Evolutionary conservation across 2,113 vertebrate species (phyloP).

Genomic region (Himantopus leucocephalus): DNA sequence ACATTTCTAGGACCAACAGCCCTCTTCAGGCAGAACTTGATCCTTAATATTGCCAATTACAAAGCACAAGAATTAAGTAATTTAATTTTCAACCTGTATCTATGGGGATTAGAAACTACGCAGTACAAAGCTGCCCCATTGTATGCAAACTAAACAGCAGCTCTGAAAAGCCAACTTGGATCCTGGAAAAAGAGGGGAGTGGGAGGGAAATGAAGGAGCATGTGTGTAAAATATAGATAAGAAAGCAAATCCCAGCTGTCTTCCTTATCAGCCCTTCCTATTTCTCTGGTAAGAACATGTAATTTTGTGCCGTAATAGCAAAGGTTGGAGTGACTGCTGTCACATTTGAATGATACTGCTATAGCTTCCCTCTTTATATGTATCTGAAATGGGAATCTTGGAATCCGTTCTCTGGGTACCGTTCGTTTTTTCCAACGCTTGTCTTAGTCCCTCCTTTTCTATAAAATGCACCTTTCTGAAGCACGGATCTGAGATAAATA

Average conservation of each 20-base stretch:
- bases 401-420: neutral
- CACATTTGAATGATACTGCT: conserved; percentile 64
- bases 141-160: neutral
- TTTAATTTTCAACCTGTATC: neutral
- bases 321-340: conserved; percentile 70
- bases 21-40: neutral
- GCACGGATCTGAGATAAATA: neutral
- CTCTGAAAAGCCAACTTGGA: neutral
- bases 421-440: neutral
- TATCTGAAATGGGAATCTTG: conserved; percentile 68
- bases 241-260: conserved; percentile 70
- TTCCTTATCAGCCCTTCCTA: conserved; percentile 67
- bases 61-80: neutral
- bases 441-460: conserved; percentile 11
- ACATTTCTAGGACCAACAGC: neutral
- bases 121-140: neutral
- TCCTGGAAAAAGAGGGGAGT: conserved; percentile 11
- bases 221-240: conserved; percentile 73
- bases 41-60: neutral
- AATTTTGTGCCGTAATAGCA: conserved; percentile 68
- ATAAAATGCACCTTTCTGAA: conserved; percentile 4
- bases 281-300: conserved; percentile 63
- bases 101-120: neutral
- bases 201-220: conserved; percentile 31
- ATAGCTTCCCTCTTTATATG: neutral